These are phyloP conservation scores for Phyllotreta striolata DNA, from an alignment of 2,888 invertebrate genomes.

Conservation along the genomic window DNA sequence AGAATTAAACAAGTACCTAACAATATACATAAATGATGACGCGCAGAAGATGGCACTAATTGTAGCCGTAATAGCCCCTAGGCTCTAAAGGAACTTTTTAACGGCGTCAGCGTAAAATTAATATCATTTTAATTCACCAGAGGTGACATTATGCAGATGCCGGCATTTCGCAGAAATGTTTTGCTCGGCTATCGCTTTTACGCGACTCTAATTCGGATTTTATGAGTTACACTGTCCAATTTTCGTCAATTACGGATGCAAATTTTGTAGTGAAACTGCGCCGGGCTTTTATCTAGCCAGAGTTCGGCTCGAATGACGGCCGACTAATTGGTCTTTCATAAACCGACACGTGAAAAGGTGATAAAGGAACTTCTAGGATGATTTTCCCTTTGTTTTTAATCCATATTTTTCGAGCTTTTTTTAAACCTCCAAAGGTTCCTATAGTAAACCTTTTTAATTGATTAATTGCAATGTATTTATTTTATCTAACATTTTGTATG, in stretches of 20 bases:
- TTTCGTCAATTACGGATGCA: constrained; percentile 32
- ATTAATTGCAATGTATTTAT: too few species aligned
- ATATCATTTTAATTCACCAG: constrained; percentile 46
- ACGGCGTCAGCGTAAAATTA: constrained; percentile 47
- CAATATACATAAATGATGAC: constrained; percentile 25
- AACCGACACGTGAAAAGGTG: constrained; percentile 20
- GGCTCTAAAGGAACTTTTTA: constrained; percentile 33
- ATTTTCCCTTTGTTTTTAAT: constrained; percentile 11
- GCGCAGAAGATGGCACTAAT: constrained; percentile 32
- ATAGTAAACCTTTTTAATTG: too few species aligned
- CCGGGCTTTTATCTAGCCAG: constrained; percentile 19
- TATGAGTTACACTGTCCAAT: constrained; percentile 30
- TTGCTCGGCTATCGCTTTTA: constrained; percentile 29
- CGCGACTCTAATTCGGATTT: constrained; percentile 29
- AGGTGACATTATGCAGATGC: constrained; percentile 38
- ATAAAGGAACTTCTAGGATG: constrained; percentile 1
- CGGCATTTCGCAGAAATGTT: constrained; percentile 31
- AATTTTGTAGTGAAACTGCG: constrained; percentile 22
- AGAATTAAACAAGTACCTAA: constrained; percentile 2
- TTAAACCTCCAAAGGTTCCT: too few species aligned
- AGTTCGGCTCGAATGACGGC: constrained; percentile 18
- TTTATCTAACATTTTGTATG: too few species aligned
- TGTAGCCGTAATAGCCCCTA: constrained; percentile 35
- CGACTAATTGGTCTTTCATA: constrained; percentile 26
- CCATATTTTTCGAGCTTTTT: neutral